These are phyloP conservation scores for Zosterops lateralis DNA, from an alignment of 2,113 vertebrate species.

Conservation along the genomic window DNA sequence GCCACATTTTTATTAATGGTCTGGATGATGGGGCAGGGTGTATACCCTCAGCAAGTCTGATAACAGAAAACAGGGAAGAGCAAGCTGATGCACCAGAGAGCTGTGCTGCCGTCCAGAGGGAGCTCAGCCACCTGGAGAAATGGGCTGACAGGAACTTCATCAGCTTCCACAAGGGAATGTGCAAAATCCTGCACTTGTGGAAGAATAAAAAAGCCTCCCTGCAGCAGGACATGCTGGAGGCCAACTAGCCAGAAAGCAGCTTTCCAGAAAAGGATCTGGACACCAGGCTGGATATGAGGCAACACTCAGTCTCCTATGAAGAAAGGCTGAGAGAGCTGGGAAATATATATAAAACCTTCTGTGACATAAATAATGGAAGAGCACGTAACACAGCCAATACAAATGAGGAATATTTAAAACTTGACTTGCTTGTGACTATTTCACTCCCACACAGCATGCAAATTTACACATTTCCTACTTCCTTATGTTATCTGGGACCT, in stretches of 20 bases:
- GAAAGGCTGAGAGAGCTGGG: neutral
- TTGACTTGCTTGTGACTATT: neutral
- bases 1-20: neutral
- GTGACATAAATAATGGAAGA: neutral
- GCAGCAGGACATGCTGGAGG: neutral
- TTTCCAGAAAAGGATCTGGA: neutral
- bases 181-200: neutral
- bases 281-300: neutral
- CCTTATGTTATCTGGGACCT: neutral
- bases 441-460: neutral
- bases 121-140: neutral
- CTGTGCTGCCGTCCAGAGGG: neutral
- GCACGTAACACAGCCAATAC: neutral
- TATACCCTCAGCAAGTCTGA: neutral
- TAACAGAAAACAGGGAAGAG: neutral
- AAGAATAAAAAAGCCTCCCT: neutral
- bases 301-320: neutral
- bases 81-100: neutral
- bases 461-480: neutral
- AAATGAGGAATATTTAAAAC: neutral
- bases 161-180: neutral
- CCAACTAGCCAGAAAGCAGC: neutral
- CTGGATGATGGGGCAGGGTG: neutral
- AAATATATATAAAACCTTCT: neutral
- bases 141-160: neutral